Evolutionary conservation across 2,113 vertebrate genomes (phyloP), one percentile per base, ranked within the genome.

Genomic region (Phoenicopterus ruber): DNA sequence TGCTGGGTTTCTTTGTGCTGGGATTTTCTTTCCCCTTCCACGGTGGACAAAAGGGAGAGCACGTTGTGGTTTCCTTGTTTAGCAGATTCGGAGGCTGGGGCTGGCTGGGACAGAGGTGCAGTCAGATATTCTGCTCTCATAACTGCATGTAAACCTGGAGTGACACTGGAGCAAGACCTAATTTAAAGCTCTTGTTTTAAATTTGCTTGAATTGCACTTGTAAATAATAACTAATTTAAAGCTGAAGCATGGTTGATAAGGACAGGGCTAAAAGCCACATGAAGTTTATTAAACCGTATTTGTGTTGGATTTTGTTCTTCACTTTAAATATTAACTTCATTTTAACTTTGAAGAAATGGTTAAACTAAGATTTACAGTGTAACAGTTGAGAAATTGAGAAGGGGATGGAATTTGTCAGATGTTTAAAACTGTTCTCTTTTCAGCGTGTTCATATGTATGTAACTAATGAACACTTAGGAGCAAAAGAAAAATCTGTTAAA

Each of bases 331-430:
- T 20, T 70, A 74, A 62, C 63, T 96, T 86, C 38, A 55, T 89
- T 92, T 96, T 72, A 93, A 76, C 91, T 87, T 79, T 49, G 91
- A 86, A 81, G 86, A 86, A 92, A 89, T 62, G 62, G 65, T 96
- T 95, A 93, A 95, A 80, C 47, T 82, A 70, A 34, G 70, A 93
- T 95, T 95, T 93, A 65, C 88, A 89, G 88, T 2, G 25, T 78
- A 86, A 76, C 44, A 69, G 65, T 86, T 95, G 95, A 96, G 93
- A 70, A 93, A 93, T 95, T 65, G 88, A 89, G 88, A 85, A 92
- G 80, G 71, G 82, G 80, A 58, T 94, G 91, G 91, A 94, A 97
- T 95, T 76, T 82, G 93, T 96, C 96, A 93, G 93, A 93, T 95
- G 93, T 89, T 97, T 96, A 85, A 91, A 91, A 77, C 77, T 82